These are phyloP conservation scores for Clunio marinus DNA, from an alignment of 2,888 invertebrate species.

Conservation along the genomic window DNA sequence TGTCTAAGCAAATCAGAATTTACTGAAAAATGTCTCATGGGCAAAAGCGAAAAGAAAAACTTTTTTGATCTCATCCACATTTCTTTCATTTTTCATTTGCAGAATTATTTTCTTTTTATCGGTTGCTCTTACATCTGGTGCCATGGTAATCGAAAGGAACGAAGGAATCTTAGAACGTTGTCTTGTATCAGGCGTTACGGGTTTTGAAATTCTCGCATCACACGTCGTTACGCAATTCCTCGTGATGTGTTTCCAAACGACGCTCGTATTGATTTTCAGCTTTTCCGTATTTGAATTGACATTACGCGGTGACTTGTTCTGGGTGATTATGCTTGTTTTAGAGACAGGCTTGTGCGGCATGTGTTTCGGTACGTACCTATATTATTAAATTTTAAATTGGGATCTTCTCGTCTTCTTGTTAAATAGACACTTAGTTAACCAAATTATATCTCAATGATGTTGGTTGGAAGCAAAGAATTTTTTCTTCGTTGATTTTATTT, in stretches of 20 bases:
- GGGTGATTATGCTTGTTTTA: conserved; percentile 70
- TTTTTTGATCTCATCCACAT: no score
- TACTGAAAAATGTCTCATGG: no score
- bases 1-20: no score
- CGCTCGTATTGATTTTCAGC: conserved; percentile 71
- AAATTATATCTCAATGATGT: no score
- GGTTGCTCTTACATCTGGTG: conserved; percentile 85
- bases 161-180: conserved; percentile 88
- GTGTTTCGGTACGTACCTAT: conserved; percentile 69
- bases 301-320: conserved; percentile 67
- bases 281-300: conserved; percentile 75
- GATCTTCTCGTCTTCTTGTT: background rate
- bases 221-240: conserved; percentile 85
- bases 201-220: conserved; percentile 77
- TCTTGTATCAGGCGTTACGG: conserved; percentile 75
- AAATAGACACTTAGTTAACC: no score
- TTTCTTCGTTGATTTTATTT: no score
- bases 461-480: no score
- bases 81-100: no score
- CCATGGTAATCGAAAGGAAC: conserved; percentile 82
- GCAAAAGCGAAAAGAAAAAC: no score
- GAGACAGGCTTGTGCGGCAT: conserved; percentile 88
- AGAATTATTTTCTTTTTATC: conserved; percentile 92
- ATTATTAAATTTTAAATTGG: background rate
- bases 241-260: conserved; percentile 78